Evolutionary conservation across 2,113 vertebrate species (phyloP), one percentile per base, ranked within the genome.

Genomic region (Aviceda subcristata): DNA sequence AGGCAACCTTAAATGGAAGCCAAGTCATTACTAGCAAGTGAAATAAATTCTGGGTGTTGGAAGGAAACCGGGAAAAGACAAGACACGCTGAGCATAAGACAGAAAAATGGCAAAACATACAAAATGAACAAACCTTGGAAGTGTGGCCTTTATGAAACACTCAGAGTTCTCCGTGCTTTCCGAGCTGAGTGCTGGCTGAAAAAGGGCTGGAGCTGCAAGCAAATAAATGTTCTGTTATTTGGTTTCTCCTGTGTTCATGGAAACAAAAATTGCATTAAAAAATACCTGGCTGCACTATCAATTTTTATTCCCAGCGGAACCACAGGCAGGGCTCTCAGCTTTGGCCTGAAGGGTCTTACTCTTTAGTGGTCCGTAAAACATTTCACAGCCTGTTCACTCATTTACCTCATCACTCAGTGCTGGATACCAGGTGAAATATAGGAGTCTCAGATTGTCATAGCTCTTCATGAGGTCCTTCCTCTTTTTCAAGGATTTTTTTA

Each of bases 331-430:
- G 30, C 23, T 55, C 5, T 60, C 34, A 53, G 73, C 68, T 55
- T 13, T 39, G 56, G 39, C 41, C 72, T 46, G 50, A 24, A 34
- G 8, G 15, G 8, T 9, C 15, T 82, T 45, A 1, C 12, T 43
- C 2, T 7, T 53, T 1, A 5, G 59, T 3, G 43, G n/a, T 29
- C 50, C 73, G 20, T 20, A 45, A 18, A 46, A 56, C 0, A 1
- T 13, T 36, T 60, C 34, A 5, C 1, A 10, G 63, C 30, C 72
- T 43, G 9, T 9, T 48, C 11, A 38, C 39, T 68, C 19, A 8
- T 38, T 21, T 17, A 32, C 3, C 22, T 67, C 34, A 7, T 53
- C 64, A 5, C 59, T 30, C 16, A 30, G 2, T 1, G 2, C 0
- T 17, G 21, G 45, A 2, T 7, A 11, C 12, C 56, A 12, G 48